Conservation (phyloP, 1,140 invertebrate species). For the Leucophenga varia region DNA sequence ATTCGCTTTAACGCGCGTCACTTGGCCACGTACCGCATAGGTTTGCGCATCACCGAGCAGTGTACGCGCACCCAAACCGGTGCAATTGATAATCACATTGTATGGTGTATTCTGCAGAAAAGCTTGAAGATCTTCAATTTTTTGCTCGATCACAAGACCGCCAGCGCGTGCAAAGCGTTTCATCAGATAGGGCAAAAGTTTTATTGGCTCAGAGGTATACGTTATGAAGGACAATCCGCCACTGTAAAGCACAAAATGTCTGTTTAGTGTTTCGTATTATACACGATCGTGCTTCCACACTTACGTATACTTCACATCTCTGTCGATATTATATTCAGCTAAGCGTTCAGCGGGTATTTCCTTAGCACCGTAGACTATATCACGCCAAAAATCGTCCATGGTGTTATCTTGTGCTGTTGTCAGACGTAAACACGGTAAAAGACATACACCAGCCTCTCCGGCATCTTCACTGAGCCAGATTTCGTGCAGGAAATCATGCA, state of each 20-base stretch:
- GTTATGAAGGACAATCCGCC: slow-evolving; percentile 64
- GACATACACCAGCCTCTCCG: slow-evolving; percentile 61
- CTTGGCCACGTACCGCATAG: slow-evolving; percentile 70
- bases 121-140: slow-evolving; percentile 60
- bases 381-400: slow-evolving; percentile 58
- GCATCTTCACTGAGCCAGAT: slow-evolving; percentile 65
- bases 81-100: slow-evolving; percentile 74
- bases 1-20: slow-evolving; percentile 65
- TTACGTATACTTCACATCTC: slow-evolving; percentile 60
- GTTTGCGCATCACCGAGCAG: slow-evolving; percentile 63
- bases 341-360: slow-evolving; percentile 59
- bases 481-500: slow-evolving; percentile 63
- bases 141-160: slow-evolving; percentile 59
- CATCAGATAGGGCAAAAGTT: slow-evolving; percentile 64
- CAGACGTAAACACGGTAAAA: slow-evolving; percentile 63
- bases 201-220: slow-evolving; percentile 63
- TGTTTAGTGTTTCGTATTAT: not conserved
- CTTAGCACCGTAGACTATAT: slow-evolving; percentile 62
- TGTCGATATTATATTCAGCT: slow-evolving; percentile 56
- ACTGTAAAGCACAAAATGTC: slow-evolving; percentile 56
- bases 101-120: slow-evolving; percentile 57
- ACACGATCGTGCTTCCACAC: slow-evolving; percentile 14
- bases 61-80: slow-evolving; percentile 64
- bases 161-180: slow-evolving; percentile 61
- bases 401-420: slow-evolving; percentile 33